Evolutionary conservation across 2,888 invertebrate species (phyloP).

Genomic region (Metellina segmentata): DNA sequence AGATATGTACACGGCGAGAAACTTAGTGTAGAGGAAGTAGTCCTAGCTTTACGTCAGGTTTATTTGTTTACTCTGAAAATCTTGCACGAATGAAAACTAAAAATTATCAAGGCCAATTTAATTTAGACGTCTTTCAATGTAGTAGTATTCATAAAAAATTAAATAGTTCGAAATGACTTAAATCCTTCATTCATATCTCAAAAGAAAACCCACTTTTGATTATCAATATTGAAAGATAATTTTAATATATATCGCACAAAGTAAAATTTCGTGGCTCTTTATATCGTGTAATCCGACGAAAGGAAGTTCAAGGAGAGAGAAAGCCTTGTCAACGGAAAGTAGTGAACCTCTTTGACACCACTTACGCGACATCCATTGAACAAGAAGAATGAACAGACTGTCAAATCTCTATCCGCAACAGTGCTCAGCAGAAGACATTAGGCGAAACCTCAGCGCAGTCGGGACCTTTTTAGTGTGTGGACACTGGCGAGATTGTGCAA

Average conservation of each 20-base stretch:
- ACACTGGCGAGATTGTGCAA: slow-evolving; percentile 30
- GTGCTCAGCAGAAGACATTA: slow-evolving; percentile 4
- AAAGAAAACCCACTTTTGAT: too few relatives aligned
- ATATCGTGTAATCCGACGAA: not conserved
- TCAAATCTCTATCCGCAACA: slow-evolving; percentile 3
- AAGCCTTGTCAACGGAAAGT: not conserved
- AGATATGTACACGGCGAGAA: too few relatives aligned
- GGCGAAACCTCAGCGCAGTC: slow-evolving; percentile 19
- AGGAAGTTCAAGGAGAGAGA: not conserved
- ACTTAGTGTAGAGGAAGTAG: too few relatives aligned
- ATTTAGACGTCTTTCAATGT: too few relatives aligned
- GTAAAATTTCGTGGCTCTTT: not conserved
- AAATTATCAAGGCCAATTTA: too few relatives aligned
- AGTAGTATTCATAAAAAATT: too few relatives aligned
- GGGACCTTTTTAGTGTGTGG: not conserved
- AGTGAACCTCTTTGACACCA: slow-evolving; percentile 31
- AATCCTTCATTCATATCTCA: too few relatives aligned
- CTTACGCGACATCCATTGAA: slow-evolving; percentile 21
- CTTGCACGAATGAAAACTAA: too few relatives aligned
- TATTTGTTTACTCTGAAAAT: too few relatives aligned
- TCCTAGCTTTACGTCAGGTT: too few relatives aligned
- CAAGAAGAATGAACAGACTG: slow-evolving; percentile 3
- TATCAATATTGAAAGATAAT: too few relatives aligned
- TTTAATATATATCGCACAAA: not conserved
- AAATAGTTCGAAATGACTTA: too few relatives aligned